Percentiles rank a stretch among this genome's conserved stretches.
phyloP scores from a whole-genome alignment of 2,888 invertebrate species.

The Vandiemenella viatica region DNA sequence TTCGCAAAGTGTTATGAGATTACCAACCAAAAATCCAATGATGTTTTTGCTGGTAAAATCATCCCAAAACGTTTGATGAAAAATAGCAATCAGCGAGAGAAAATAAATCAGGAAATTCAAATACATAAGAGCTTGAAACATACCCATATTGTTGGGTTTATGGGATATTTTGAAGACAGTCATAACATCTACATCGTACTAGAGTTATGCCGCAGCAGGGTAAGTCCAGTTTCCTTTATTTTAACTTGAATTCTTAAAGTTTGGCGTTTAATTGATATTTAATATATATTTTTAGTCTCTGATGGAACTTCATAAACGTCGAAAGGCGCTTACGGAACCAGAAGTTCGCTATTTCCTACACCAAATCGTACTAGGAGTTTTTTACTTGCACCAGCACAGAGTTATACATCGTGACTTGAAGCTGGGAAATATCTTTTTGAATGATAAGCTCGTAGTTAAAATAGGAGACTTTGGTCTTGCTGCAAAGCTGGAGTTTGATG shows the following conservation, averaged over 20 bases:
- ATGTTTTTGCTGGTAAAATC: conserved; percentile 87
- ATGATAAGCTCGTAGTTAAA: conserved; percentile 83
- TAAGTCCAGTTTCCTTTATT: conserved; percentile 32
- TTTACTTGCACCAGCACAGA: conserved; percentile 77
- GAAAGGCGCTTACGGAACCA: conserved; percentile 90
- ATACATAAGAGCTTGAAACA: conserved; percentile 84
- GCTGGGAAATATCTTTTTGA: conserved; percentile 92
- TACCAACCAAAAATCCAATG: conserved; percentile 59
- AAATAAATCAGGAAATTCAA: conserved; percentile 91
- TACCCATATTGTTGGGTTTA: conserved; percentile 85
- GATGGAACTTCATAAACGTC: conserved; percentile 95
- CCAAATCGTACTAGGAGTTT: conserved; percentile 83
- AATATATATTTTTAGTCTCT: conserved; percentile 80
- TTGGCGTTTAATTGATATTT: too few relatives aligned
- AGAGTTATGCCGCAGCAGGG: conserved; percentile 87
- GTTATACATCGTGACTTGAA: conserved; percentile 98
- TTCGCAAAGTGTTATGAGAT: conserved; percentile 98
- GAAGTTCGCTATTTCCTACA: conserved; percentile 93
- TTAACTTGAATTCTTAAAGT: neutral
- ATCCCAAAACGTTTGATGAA: conserved; percentile 86
- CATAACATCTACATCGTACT: conserved; percentile 88
- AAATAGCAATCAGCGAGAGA: conserved; percentile 91
- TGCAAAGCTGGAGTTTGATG: conserved; percentile 80
- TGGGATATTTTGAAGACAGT: conserved; percentile 87
- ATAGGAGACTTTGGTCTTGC: conserved; percentile 98